These are phyloP conservation scores for Proisotoma minuta DNA, from an alignment of 2,888 invertebrate genomes.

Conservation along the genomic window DNA sequence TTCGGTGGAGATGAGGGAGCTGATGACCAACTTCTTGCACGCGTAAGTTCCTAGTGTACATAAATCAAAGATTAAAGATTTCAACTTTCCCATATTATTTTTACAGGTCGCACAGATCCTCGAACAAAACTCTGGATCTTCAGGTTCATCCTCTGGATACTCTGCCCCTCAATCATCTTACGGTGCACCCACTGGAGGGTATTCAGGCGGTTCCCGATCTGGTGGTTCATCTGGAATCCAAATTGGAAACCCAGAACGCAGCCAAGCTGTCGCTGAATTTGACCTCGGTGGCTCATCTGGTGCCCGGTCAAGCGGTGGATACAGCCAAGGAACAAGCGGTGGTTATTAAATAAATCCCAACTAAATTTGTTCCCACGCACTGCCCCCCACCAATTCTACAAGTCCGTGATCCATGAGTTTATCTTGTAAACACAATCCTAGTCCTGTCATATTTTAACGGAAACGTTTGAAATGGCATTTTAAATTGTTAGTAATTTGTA, in stretches of 20 bases:
- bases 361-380: not conserved
- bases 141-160: conserved; percentile 13
- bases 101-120: conserved; percentile 27
- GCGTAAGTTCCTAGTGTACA: too few species aligned
- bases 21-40: conserved; percentile 5
- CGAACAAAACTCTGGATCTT: conserved; percentile 20
- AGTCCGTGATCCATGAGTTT: not conserved
- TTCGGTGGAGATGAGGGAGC: conserved; percentile 9
- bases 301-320: conserved; percentile 10
- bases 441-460: not conserved
- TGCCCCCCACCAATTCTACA: conserved; percentile 12
- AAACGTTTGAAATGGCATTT: not conserved
- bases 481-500: not conserved
- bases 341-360: not conserved
- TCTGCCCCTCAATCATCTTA: conserved; percentile 11
- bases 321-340: conserved; percentile 17
- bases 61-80: not conserved
- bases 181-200: conserved; percentile 5
- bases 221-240: conserved; percentile 12
- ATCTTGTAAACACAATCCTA: too few species aligned
- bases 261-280: conserved; percentile 32
- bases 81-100: not conserved
- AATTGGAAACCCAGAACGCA: conserved; percentile 26
- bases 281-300: conserved; percentile 19
- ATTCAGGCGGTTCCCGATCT: not conserved